Base-by-base conservation (phyloP, 2,797 vertebrate species). In the Sphenodon punctatus region DNA sequence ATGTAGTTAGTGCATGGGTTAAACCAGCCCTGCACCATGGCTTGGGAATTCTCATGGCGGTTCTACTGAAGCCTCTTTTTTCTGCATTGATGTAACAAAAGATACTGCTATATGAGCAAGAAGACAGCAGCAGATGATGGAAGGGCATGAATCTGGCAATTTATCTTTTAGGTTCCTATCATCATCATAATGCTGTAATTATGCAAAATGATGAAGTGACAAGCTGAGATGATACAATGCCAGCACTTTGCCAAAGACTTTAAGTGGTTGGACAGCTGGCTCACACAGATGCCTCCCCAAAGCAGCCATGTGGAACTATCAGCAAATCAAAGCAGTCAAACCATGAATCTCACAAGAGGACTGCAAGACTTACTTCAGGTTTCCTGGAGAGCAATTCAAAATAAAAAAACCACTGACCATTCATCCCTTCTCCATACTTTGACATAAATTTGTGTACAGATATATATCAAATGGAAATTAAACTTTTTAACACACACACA, bases 101-200 rank as follows among this genome's bases (percentile, higher is more conserved):
- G 81, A 77, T 82, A 86, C 75, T 70, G 15, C 17, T 39, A 41
- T 45, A 59, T 49, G 39, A 87, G 59, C 51, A 77, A 66, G 73
- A 89, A 83, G 46, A 74, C 55, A 58, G 7, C 6, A n/a, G 63
- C n/a, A 82, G 69, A 48, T 76, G 92, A 80, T 8, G 78, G 61
- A 73, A 84, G 34, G 56, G 66, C 49, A 71, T 25, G 17, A 89
- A 75, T 76, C 75, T 85, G 67, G 45, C 69, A 64, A 75, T 65
- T 89, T 92, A 42, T 89, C 67, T 84, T 51, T 88, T 42, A 84
- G 74, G 4, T 81, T 72, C 82, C 80, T 87, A 56, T 49, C 32
- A 58, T 49, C 32, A 58, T 82, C 66, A 89, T 80, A 45, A 73
- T 79, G 8, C 15, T 56, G 78, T 79, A 53, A 82, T 84, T 80